Evolutionary conservation across 2,888 invertebrate species (phyloP).

Genomic region (Lasioglossum calceatum): DNA sequence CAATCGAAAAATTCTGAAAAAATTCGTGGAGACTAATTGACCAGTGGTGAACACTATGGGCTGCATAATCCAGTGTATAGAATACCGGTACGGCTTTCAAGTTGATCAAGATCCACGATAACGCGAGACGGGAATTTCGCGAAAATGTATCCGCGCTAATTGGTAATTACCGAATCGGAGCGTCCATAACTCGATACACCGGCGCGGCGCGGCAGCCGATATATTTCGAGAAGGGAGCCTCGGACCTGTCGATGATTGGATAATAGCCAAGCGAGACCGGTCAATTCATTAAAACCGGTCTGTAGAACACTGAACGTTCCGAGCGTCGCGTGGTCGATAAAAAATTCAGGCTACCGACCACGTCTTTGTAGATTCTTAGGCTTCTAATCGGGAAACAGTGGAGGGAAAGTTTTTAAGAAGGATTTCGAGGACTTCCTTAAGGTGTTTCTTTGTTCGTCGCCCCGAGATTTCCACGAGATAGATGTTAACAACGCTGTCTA

Average conservation of each 20-base stretch:
- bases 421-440: conserved; percentile 26
- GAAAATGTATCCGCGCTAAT: conserved; percentile 45
- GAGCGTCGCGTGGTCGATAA: not conserved
- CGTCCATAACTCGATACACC: conserved; percentile 33
- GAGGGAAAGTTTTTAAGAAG: conserved; percentile 34
- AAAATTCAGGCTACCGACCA: conserved; percentile 33
- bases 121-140: not conserved
- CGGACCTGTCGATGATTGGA: conserved; percentile 12
- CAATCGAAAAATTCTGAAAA: not conserved
- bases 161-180: conserved; percentile 42
- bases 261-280: conserved; percentile 30
- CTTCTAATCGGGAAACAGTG: conserved; percentile 8
- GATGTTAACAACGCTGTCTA: conserved; percentile 39
- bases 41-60: not conserved
- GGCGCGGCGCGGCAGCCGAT: not conserved
- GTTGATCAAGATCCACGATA: conserved; percentile 13
- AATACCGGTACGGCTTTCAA: not conserved
- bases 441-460: conserved; percentile 1
- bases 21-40: not conserved
- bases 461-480: not conserved
- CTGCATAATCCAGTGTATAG: not conserved
- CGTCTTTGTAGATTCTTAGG: not conserved
- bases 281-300: conserved; percentile 54
- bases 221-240: not conserved
- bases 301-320: not conserved